Percentiles rank a stretch among this genome's conserved stretches.
phyloP scores from a whole-genome alignment of 2,113 vertebrate species.

The Sinocyclocheilus grahami region DNA sequence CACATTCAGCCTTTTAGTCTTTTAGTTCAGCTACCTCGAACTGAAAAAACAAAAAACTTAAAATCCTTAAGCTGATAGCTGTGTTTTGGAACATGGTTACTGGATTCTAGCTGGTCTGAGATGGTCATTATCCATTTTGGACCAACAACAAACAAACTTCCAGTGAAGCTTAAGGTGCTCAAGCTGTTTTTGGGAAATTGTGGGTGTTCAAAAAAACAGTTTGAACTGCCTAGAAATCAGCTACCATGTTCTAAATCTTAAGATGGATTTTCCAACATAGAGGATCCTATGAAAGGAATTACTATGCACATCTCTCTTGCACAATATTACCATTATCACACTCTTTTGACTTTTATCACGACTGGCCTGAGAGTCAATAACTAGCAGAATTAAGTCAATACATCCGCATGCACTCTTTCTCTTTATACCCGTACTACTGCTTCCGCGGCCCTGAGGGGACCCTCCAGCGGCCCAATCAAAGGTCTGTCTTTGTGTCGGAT shows the following conservation, averaged over 20 bases:
- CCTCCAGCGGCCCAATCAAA: slow-evolving; percentile 44
- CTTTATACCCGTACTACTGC: slow-evolving; percentile 1
- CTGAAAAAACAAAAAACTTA: background rate
- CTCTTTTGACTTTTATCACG: slow-evolving; percentile 27
- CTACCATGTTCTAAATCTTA: background rate
- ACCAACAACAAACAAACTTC: background rate
- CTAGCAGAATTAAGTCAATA: background rate
- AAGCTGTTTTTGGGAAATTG: background rate
- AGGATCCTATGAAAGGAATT: background rate
- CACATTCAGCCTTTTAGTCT: background rate
- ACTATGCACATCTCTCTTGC: background rate
- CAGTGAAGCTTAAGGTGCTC: background rate
- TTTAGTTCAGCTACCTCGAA: background rate
- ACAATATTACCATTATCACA: background rate
- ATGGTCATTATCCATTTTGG: background rate
- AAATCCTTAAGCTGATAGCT: background rate
- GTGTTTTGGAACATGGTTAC: background rate
- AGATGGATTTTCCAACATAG: background rate
- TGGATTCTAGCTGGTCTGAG: background rate
- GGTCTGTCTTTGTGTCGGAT: slow-evolving; percentile 26
- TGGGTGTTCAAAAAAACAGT: background rate
- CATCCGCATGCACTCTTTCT: background rate
- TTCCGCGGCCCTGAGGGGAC: slow-evolving; percentile 38
- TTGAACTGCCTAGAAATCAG: background rate
- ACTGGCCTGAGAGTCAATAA: slow-evolving; percentile 3